Conservation (phyloP, 1,140 invertebrate genomes). For the Xylocopa sonorina region DNA sequence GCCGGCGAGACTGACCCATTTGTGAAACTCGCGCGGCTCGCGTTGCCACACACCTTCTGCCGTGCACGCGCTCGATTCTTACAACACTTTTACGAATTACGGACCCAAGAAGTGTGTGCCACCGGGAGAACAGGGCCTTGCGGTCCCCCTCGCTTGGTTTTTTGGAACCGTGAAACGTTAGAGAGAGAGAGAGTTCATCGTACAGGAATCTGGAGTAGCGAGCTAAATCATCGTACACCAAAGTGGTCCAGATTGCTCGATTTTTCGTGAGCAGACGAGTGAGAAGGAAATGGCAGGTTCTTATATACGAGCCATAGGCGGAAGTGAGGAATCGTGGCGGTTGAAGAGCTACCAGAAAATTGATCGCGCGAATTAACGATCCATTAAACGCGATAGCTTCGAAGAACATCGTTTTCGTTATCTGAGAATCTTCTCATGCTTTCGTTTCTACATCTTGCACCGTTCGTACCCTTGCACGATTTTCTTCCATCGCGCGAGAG, state of each 20-base stretch:
- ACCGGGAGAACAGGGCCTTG: slow-evolving; percentile 8
- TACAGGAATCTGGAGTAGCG: too few relatives aligned
- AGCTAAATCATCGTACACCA: too few relatives aligned
- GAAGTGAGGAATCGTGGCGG: too few relatives aligned
- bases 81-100: slow-evolving; percentile 70
- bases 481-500: neutral
- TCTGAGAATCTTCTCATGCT: slow-evolving; percentile 4
- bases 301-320: too few relatives aligned
- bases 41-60: slow-evolving; percentile 63
- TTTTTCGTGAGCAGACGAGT: too few relatives aligned
- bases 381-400: neutral
- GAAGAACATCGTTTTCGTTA: neutral
- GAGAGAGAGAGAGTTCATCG: too few relatives aligned
- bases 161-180: neutral
- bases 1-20: slow-evolving; percentile 70
- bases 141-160: neutral
- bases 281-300: too few relatives aligned
- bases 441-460: slow-evolving; percentile 1
- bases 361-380: too few relatives aligned
- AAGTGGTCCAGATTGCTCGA: too few relatives aligned
- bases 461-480: neutral
- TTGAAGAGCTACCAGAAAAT: too few relatives aligned
- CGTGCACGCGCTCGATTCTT: slow-evolving; percentile 59
- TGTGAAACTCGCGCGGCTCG: slow-evolving; percentile 72
- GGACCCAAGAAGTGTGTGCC: slow-evolving; percentile 14